Base-by-base conservation (phyloP, 92 coral and sea anemone species). In the Pocillopora grandis region DNA sequence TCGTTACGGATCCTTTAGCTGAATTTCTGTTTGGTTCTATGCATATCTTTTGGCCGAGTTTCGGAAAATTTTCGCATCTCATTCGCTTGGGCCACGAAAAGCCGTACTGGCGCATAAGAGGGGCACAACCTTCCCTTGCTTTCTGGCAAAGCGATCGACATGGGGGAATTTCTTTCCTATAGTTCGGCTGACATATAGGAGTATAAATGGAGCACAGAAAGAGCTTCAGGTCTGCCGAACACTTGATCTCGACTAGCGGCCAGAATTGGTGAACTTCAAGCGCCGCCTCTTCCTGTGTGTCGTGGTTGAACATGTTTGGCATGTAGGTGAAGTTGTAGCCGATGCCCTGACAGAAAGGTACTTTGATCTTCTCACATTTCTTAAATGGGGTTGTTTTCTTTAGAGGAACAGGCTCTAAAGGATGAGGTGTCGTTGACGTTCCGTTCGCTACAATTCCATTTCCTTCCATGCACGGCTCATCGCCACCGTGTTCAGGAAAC, bases 1-100 rank as follows among this genome's bases (percentile, higher is more conserved):
- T 82, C 61, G 78, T 71, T 35, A 27, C 31, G 31, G 88, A 66
- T 31, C 74, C 70, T 48, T 52, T 74, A 2, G 78, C 75, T 10
- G 80, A 86, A 31, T 72, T 77, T 69, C 56, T 79, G 85, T 91
- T 90, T 35, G 68, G 88, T 70, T 89, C 93, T 93, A 96, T 90
- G 80, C 98, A 96, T 58, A 92, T 58, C 52, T 85, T 87, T 27
- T 79, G 67, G 52, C 91, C 91, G 62, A 73, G 60, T 86, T 64
- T 88, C 1, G 99, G 99, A 68, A 94, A 92, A 65, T 84, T 85
- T 61, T 90, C 86, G 71, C 99, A 96, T 83, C 88, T 93, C 98
- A 96, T 96, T 78, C 94, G 88, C 82, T 96, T 91, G 56, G 98
- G 98, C 98, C 98, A 96, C 36, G 89, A 87, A 90, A 94, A 96